These are phyloP conservation scores for Lynx canadensis DNA, from an alignment of 2,113 vertebrate genomes.

Conservation along the genomic window DNA sequence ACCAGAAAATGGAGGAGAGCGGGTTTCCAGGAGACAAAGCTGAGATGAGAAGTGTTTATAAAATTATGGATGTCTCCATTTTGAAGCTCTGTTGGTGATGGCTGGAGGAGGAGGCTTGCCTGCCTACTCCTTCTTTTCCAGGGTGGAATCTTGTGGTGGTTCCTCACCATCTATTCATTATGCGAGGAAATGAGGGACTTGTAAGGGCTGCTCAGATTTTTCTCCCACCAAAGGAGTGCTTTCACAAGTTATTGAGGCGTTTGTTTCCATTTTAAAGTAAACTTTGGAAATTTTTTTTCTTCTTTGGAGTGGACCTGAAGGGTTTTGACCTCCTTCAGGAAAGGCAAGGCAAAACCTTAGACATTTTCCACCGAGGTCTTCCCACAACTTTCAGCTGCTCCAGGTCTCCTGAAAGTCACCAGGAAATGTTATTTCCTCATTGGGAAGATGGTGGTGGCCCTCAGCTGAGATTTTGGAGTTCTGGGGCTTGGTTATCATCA, in stretches of 20 bases:
- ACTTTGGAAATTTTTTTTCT: constrained; percentile 79
- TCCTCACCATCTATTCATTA: constrained; percentile 85
- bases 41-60: constrained; percentile 89
- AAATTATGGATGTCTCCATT: constrained; percentile 87
- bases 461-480: constrained; percentile 78
- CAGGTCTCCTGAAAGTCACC: constrained; percentile 81
- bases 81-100: constrained; percentile 86
- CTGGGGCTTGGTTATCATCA: constrained; percentile 78
- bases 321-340: constrained; percentile 82
- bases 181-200: constrained; percentile 86
- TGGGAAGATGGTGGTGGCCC: constrained; percentile 79
- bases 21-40: constrained; percentile 90
- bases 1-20: constrained; percentile 99
- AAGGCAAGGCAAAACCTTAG: constrained; percentile 72
- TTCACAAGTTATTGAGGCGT: constrained; percentile 82
- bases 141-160: constrained; percentile 83
- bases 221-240: constrained; percentile 83
- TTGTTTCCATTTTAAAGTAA: constrained; percentile 84
- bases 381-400: constrained; percentile 76
- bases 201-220: constrained; percentile 85
- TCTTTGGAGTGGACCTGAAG: constrained; percentile 82
- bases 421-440: constrained; percentile 79
- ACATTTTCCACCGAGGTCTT: constrained; percentile 80
- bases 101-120: constrained; percentile 81
- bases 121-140: constrained; percentile 82